phyloP scores from a whole-genome alignment of 2,888 invertebrate genomes.

The Nezara viridula region DNA sequence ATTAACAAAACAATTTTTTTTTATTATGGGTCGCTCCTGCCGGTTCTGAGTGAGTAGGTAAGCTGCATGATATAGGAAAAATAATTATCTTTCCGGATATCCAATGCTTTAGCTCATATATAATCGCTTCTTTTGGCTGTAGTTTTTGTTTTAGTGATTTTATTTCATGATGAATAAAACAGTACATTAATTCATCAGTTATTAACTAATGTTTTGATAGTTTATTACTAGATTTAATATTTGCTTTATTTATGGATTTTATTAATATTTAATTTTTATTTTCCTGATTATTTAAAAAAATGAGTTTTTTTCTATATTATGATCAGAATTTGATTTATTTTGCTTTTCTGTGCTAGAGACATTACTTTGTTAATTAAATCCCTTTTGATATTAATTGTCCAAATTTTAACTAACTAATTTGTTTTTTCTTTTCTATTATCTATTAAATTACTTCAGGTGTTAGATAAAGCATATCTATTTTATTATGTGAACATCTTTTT shows the following conservation, averaged over 20 bases:
- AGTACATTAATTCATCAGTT: conserved; percentile 36
- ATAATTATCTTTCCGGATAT: neutral
- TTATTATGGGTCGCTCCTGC: conserved; percentile 79
- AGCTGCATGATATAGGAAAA: conserved; percentile 63
- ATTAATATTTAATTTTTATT: neutral
- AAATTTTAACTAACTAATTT: neutral
- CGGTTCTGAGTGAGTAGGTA: conserved; percentile 84
- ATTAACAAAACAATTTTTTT: conserved; percentile 6
- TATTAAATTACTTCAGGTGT: neutral
- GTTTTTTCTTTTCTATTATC: neutral
- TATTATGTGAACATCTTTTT: too few relatives aligned
- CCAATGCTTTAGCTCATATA: conserved; percentile 27
- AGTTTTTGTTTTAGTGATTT: conserved; percentile 37
- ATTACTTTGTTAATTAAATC: neutral
- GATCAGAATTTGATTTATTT: neutral
- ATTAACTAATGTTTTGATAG: neutral
- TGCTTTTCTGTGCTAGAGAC: neutral
- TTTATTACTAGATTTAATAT: neutral
- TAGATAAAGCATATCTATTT: too few relatives aligned
- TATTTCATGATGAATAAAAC: neutral
- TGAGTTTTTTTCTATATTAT: neutral
- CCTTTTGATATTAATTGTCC: neutral
- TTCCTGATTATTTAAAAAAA: neutral
- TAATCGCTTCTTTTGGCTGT: conserved; percentile 32
- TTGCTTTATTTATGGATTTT: neutral